Evolutionary conservation across 2,888 invertebrate species (phyloP).

Genomic region (Ornithoptera alexandrae): DNA sequence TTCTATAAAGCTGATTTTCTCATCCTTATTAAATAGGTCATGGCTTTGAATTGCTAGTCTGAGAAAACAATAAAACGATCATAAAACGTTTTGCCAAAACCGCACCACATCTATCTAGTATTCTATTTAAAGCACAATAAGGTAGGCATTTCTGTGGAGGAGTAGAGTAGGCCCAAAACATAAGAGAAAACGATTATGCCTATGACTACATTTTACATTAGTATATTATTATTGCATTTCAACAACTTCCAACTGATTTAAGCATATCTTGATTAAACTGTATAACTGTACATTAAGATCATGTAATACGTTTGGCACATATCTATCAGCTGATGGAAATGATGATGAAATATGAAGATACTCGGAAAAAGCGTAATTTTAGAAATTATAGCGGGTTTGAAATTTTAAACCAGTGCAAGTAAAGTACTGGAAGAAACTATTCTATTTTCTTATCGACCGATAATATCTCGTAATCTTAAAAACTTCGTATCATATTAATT

Average conservation of each 20-base stretch:
- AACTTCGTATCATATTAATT: no score
- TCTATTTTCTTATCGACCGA: no score
- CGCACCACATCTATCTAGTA: constrained; percentile 50
- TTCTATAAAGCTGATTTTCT: constrained; percentile 26
- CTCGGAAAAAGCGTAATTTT: neutral
- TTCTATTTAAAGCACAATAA: constrained; percentile 43
- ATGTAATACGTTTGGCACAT: no score
- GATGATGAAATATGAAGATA: no score
- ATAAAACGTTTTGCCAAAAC: constrained; percentile 48
- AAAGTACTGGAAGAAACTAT: neutral
- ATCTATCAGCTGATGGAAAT: neutral
- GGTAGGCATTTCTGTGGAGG: constrained; percentile 41
- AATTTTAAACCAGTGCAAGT: neutral
- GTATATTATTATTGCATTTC: neutral
- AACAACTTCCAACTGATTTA: neutral
- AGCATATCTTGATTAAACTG: no score
- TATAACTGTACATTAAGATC: no score
- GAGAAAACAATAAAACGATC: constrained; percentile 39
- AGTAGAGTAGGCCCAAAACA: constrained; percentile 36
- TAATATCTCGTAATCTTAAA: no score
- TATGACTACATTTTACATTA: neutral
- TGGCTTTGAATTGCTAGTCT: constrained; percentile 29
- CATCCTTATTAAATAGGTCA: constrained; percentile 28
- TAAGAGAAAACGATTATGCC: constrained; percentile 24
- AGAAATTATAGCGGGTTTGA: neutral